phyloP scores from a whole-genome alignment of 2,888 invertebrate genomes.

The Phymatocera aterrima region DNA sequence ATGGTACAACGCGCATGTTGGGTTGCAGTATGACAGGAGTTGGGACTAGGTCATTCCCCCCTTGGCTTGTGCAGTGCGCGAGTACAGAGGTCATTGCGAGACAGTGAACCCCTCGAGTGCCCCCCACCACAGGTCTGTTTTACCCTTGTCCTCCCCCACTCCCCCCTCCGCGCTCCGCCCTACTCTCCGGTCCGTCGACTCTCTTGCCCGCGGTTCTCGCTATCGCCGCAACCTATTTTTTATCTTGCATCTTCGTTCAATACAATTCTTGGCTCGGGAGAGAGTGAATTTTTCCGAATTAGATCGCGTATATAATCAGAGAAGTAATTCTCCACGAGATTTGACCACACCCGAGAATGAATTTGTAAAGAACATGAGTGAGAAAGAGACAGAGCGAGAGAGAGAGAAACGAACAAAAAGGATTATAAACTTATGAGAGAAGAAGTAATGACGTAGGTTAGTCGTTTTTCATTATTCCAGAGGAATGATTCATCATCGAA shows the following conservation, averaged over 20 bases:
- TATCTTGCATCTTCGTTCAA: no score
- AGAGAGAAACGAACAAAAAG: no score
- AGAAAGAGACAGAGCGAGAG: conserved; percentile 48
- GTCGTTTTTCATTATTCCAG: no score
- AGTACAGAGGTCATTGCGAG: conserved; percentile 68
- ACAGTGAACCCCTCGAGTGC: conserved; percentile 68
- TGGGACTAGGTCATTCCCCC: conserved; percentile 70
- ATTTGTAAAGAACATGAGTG: not conserved
- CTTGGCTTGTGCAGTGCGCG: conserved; percentile 59
- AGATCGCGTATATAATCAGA: no score
- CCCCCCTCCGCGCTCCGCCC: not conserved
- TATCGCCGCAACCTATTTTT: no score
- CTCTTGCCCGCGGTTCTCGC: not conserved
- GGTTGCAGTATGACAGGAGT: conserved; percentile 54
- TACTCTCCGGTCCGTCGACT: not conserved
- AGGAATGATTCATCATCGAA: no score
- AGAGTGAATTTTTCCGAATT: no score
- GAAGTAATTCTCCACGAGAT: no score
- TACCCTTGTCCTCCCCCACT: conserved; percentile 28
- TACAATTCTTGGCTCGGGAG: no score
- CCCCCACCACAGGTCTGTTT: conserved; percentile 54
- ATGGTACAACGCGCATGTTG: conserved; percentile 50
- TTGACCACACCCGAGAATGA: no score
- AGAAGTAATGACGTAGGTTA: no score
- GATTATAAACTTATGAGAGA: no score